A percentile compares a stretch with the other conserved stretches of the same genome.
phyloP scores from a whole-genome alignment of 2,797 vertebrate genomes.

The Phalloptychus januarius region DNA sequence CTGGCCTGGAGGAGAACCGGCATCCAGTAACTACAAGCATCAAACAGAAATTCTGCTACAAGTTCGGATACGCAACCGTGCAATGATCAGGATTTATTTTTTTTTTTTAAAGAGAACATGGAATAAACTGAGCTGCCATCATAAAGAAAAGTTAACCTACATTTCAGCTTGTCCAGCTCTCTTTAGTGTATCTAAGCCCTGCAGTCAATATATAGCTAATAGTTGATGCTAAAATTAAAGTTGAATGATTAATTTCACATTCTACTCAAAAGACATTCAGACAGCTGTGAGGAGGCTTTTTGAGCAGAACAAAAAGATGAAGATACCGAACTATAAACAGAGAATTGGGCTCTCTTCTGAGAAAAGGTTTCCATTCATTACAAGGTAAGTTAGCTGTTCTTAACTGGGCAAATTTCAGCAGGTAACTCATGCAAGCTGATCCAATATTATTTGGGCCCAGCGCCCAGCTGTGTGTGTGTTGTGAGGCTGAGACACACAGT shows the following conservation, averaged over 20 bases:
- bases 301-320: neutral
- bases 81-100: neutral
- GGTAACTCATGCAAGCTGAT: conserved; percentile 1
- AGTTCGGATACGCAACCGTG: no score
- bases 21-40: neutral
- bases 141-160: neutral
- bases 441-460: conserved; percentile 5
- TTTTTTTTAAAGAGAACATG: no score
- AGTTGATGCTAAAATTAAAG: neutral
- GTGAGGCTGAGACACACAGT: conserved; percentile 28
- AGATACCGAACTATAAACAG: neutral
- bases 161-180: neutral
- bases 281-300: neutral
- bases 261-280: neutral
- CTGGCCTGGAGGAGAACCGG: neutral
- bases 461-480: conserved; percentile 3
- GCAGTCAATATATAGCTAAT: neutral
- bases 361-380: neutral
- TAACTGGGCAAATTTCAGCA: neutral
- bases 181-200: neutral
- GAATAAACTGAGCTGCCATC: neutral
- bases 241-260: neutral
- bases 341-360: neutral
- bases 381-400: neutral
- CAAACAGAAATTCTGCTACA: neutral